Conservation (phyloP, 2,888 invertebrate species). For the Trissoscelio sp. region DNA sequence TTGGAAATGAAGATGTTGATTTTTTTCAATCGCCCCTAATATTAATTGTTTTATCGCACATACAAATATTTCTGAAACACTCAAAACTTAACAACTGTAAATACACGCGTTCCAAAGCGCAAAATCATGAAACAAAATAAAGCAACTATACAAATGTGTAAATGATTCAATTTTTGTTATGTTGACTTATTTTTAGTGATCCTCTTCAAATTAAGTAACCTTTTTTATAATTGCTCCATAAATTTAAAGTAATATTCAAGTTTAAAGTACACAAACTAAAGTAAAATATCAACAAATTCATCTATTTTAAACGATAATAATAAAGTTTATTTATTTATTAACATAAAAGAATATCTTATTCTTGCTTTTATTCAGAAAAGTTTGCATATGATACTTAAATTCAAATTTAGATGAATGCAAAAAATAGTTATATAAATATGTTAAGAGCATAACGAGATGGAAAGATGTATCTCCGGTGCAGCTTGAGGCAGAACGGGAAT, state of each 20-base stretch:
- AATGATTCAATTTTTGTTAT: not conserved
- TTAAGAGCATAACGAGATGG: constrained; percentile 41
- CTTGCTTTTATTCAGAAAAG: not conserved
- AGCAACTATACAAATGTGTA: constrained; percentile 76
- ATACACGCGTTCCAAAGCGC: constrained; percentile 69
- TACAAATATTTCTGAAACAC: constrained; percentile 69
- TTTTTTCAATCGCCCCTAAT: constrained; percentile 45
- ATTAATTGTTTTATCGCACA: constrained; percentile 67
- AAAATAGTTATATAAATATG: constrained; percentile 5
- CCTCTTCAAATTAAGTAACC: no score
- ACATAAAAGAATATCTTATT: no score
- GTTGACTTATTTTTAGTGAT: not conserved
- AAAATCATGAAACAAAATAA: constrained; percentile 74
- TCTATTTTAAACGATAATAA: no score
- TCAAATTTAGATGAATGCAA: constrained; percentile 15
- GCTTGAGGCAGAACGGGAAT: constrained; percentile 62
- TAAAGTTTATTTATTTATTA: no score
- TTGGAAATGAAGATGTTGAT: constrained; percentile 43
- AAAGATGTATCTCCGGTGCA: constrained; percentile 60
- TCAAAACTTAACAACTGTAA: constrained; percentile 71
- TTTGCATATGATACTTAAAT: constrained; percentile 35
- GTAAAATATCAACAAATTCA: no score
- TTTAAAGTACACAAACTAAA: no score
- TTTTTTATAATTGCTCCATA: no score
- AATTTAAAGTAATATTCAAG: no score